Evolutionary conservation across 1,140 invertebrate genomes (phyloP), one percentile per base, ranked within the genome.

Genomic region (Zaprionus nigranus): DNA sequence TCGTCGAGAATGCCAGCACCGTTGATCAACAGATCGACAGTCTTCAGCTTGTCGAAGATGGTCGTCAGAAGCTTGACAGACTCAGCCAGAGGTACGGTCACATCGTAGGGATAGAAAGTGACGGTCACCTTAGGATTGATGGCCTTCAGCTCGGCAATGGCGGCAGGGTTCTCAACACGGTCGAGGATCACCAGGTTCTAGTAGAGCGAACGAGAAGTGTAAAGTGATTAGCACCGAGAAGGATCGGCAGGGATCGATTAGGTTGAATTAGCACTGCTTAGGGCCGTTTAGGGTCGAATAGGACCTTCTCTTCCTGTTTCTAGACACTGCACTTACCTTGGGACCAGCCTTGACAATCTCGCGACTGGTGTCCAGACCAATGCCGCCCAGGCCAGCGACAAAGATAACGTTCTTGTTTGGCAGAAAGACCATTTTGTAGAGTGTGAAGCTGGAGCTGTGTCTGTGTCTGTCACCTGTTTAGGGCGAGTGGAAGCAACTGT

Each of bases 1-100:
- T 92, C 91, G 28, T 88, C 77, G 24, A 92, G 68, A n/a, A 92
- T 90, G 11, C 91, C 91, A 51, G 86, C 90, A 13, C 90, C 90
- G 36, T 92, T 92, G 60, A 92, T 88, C 57, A 92, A 61, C 13
- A 92, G 59, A 68, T 92, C 91, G 15, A 92, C 66, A 6, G 82
- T 91, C 63, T 90, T 88, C 2, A 92, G 51, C 62, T 83, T 49
- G 46, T 54, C 84, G 11, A 92, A 79, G 26, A 91, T 75, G n/a
- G 79, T 84, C 57, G 78, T 83, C 22, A 91, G 54, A 7, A 90
- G 72, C 40, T 80, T 85, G 22, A 59, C 80, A 26, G 85, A 83
- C 22, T 83, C 76, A 1, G 66, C 51, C 36, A 90, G 49, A 2
- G 86, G 51, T 3, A 83, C 71, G 26, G 91, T 92, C 9, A 92